Conservation (phyloP, 2,888 invertebrate genomes). For the Eubasilissa splendida region DNA sequence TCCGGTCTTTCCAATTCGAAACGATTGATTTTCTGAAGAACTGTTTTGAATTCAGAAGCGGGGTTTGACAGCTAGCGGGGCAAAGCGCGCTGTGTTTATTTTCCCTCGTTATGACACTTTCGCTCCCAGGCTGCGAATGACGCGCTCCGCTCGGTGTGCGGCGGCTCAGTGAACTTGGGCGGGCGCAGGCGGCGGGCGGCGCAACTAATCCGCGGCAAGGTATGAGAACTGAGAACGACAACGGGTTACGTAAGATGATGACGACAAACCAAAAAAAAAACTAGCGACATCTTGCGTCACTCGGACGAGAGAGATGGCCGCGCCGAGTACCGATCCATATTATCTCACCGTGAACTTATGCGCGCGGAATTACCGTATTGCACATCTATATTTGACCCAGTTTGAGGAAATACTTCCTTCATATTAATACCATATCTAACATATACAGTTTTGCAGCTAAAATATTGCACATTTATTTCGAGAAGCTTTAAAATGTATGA, state of each 20-base stretch:
- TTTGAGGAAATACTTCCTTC: not conserved
- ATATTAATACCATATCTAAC: not conserved
- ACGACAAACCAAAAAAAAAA: constrained; percentile 22
- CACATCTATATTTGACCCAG: constrained; percentile 26
- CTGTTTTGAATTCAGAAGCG: constrained; percentile 12
- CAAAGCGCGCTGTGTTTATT: constrained; percentile 27
- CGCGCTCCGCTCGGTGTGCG: constrained; percentile 18
- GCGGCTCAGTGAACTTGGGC: constrained; percentile 19
- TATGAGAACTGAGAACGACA: constrained; percentile 17
- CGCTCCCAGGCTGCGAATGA: not conserved
- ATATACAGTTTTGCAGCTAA: no score
- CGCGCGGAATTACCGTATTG: not conserved
- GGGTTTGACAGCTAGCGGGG: constrained; percentile 13
- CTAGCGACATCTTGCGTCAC: constrained; percentile 34
- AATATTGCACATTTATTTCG: no score
- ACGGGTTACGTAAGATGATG: constrained; percentile 21
- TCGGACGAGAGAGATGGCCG: constrained; percentile 13
- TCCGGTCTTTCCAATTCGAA: not conserved
- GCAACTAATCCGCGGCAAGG: not conserved
- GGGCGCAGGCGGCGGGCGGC: not conserved
- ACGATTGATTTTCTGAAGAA: not conserved
- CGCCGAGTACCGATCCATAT: constrained; percentile 19
- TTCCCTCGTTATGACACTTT: constrained; percentile 30
- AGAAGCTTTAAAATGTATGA: no score
- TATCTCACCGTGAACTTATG: constrained; percentile 12